Conservation (phyloP, 2,113 vertebrate species). For the Xerus inauris region DNA sequence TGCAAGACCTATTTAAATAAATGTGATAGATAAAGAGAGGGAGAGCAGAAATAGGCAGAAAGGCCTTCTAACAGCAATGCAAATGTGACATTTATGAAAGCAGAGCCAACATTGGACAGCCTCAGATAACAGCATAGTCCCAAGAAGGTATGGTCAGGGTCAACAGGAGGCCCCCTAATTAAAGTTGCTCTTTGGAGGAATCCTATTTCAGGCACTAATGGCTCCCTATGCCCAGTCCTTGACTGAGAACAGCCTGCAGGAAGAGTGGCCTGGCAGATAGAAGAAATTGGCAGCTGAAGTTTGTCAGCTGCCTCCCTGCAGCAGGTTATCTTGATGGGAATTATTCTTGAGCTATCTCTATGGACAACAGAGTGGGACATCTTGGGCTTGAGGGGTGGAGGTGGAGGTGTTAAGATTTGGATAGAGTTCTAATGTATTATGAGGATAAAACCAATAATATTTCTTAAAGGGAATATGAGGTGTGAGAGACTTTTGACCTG, state of each 20-base stretch:
- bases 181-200: not conserved
- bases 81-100: not conserved
- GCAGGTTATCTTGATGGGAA: not conserved
- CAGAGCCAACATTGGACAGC: accelerated
- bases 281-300: no score
- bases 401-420: not conserved
- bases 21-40: not conserved
- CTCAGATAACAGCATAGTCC: not conserved
- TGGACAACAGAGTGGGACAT: not conserved
- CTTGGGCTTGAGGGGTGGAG: not conserved
- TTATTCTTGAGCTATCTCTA: no score
- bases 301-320: not conserved
- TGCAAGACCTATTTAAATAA: not conserved
- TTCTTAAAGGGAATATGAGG: not conserved
- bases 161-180: accelerated
- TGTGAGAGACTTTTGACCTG: not conserved
- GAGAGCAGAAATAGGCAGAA: not conserved
- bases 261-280: not conserved
- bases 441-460: not conserved
- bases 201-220: not conserved
- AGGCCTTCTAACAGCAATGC: not conserved
- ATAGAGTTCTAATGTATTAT: not conserved
- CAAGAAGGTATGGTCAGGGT: not conserved
- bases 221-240: not conserved
- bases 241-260: not conserved